Base-by-base conservation (phyloP, 2,113 vertebrate species). In the Peromyscus leucopus region DNA sequence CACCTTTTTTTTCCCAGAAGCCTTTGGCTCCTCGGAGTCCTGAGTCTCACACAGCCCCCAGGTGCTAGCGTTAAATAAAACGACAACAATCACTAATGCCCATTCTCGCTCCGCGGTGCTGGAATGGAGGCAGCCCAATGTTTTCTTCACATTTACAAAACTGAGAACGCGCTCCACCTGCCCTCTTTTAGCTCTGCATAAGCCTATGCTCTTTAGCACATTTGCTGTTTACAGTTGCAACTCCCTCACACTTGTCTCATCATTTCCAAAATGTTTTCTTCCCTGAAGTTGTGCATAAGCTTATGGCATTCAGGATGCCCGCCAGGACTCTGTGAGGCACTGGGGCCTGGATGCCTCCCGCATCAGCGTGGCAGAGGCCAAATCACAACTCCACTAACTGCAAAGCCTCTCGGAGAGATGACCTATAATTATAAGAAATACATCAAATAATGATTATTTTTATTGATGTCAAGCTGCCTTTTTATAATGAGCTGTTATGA, bases 241-340 rank as follows among this genome's bases (percentile, higher is more conserved):
- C 92, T 90, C 93, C 90, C 96, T 98, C 98, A 98, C 98, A 98
- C 96, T 96, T 98, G 97, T 90, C 96, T 93, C 61, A 0, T 78
- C 88, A 51, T 96, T 97, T 97, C 97, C 96, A 97, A 97, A 98
- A 97, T 98, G 98, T 98, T 98, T 97, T 93, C 96, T 97, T 97
- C 61, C 71, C 93, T 21, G 71, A 98, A 97, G 96, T 97, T 95
- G 85, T 83, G 80, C 96, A 67, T 39, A 85, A 96, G 97, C 98
- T 96, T 87, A 36, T 94, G 89, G 90, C 84, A 80, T 82, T 46
- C 95, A 85, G 93, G 97, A 97, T 24, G 90, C 80, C 72, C 9
- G 85, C 97, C 97, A 96, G 96, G 93, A 90, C 78, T 90, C n/a
- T 2, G 75, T 15, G 72, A 90, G 84, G 75, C 63, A 0, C 63